Percentiles rank a stretch among this genome's conserved stretches.
These are phyloP conservation scores for Platyura marginata DNA, from an alignment of 1,140 invertebrate species.

Conservation along the genomic window DNA sequence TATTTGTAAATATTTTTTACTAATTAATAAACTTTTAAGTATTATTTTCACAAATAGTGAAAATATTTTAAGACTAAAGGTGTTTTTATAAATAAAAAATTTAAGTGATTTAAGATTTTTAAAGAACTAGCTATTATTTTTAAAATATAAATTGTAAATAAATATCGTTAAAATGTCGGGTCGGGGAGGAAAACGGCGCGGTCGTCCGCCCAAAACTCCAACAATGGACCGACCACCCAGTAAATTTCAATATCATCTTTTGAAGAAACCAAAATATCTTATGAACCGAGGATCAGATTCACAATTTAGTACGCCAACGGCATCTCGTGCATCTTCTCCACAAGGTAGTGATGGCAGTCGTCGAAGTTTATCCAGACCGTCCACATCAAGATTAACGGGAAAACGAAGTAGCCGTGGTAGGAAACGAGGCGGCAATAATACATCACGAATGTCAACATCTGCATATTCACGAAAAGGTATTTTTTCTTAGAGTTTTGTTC, in stretches of 20 bases:
- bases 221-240: slow-evolving; percentile 54
- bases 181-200: slow-evolving; percentile 67
- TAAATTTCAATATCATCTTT: slow-evolving; percentile 68
- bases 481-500: too few species aligned
- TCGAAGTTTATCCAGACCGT: slow-evolving; percentile 28
- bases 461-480: not conserved
- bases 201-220: slow-evolving; percentile 73
- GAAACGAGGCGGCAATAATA: slow-evolving; percentile 26
- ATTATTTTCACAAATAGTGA: too few species aligned
- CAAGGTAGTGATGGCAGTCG: slow-evolving; percentile 49
- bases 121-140: too few species aligned
- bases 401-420: slow-evolving; percentile 29
- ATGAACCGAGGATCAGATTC: slow-evolving; percentile 46
- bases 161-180: slow-evolving; percentile 62
- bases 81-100: too few species aligned
- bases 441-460: slow-evolving; percentile 23
- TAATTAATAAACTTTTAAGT: too few species aligned
- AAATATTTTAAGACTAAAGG: too few species aligned
- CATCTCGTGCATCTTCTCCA: slow-evolving; percentile 54
- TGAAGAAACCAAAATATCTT: slow-evolving; percentile 85
- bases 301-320: slow-evolving; percentile 55
- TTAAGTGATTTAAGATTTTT: too few species aligned
- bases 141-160: too few species aligned
- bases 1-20: too few species aligned
- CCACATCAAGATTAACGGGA: slow-evolving; percentile 28